Evolutionary conservation across 2,113 vertebrate genomes (phyloP).

Genomic region (Elaphurus davidianus): DNA sequence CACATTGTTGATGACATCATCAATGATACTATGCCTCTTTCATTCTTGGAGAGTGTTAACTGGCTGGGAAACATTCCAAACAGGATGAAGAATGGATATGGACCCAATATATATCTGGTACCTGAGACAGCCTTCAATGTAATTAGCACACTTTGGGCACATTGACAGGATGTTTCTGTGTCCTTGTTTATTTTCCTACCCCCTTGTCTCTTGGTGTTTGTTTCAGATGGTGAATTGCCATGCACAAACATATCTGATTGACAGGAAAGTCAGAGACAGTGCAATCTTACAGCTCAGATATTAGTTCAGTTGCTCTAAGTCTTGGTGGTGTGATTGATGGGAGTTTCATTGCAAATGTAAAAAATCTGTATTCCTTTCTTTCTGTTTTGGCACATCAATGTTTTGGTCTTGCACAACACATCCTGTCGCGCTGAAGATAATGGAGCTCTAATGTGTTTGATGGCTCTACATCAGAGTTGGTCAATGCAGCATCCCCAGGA

Average conservation of each 20-base stretch:
- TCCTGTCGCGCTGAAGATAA: neutral
- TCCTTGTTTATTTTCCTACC: neutral
- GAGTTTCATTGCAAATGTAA: constrained; percentile 38
- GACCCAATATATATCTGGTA: neutral
- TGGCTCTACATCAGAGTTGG: neutral
- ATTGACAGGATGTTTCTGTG: neutral
- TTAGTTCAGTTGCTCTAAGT: constrained; percentile 28
- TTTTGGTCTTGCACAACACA: neutral
- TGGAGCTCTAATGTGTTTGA: neutral
- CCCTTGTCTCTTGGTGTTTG: neutral
- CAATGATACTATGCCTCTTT: neutral
- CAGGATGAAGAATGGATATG: neutral
- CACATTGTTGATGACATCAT: neutral
- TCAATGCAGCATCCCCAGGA: neutral
- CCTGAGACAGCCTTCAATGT: neutral
- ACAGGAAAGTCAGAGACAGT: constrained; percentile 41
- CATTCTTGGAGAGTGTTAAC: neutral
- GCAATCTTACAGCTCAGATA: constrained; percentile 8
- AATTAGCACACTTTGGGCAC: neutral
- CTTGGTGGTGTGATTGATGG: constrained; percentile 48
- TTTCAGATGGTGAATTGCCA: neutral
- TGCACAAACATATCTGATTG: neutral
- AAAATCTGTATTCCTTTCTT: constrained; percentile 32
- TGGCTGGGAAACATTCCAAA: neutral
- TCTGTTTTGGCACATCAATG: neutral